A percentile compares a stretch with the other conserved stretches of the same genome.
phyloP scores from a whole-genome alignment of 2,113 vertebrate genomes.

The Arothron firmamentum region DNA sequence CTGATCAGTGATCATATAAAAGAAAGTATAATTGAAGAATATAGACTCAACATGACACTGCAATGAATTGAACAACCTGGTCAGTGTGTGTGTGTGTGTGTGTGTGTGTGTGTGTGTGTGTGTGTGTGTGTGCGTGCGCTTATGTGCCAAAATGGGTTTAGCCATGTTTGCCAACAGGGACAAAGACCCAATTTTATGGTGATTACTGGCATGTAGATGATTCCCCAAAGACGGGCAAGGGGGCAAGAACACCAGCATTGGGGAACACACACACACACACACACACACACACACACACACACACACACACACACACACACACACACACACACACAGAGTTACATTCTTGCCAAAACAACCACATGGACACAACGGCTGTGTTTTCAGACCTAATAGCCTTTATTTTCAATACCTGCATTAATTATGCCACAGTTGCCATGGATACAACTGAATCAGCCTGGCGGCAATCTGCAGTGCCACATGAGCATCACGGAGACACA shows the following conservation, averaged over 20 bases:
- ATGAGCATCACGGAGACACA: not conserved
- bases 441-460: conserved; percentile 23
- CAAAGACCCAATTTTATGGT: conserved; percentile 56
- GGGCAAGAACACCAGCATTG: not conserved
- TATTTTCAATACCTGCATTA: conserved; percentile 11
- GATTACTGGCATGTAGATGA: conserved; percentile 41
- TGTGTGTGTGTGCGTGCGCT: not conserved
- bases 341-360: not conserved
- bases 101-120: not conserved
- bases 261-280: conserved; percentile 3
- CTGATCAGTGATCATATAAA: too few relatives aligned
- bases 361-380: conserved; percentile 8
- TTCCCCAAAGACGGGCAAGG: not conserved
- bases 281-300: conserved; percentile 20
- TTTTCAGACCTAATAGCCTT: conserved; percentile 29
- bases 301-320: conserved; percentile 9
- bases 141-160: conserved; percentile 14
- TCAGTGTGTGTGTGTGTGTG: not conserved
- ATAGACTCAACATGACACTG: too few relatives aligned
- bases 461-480: conserved; percentile 8
- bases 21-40: too few relatives aligned
- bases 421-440: conserved; percentile 35
- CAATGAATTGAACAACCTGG: too few relatives aligned
- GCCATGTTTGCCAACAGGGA: conserved; percentile 46
- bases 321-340: conserved; percentile 10